A percentile compares a stretch with the other conserved stretches of the same genome.
Evolutionary conservation across 2,797 vertebrate genomes (phyloP).

Genomic region (Mallotus villosus): DNA sequence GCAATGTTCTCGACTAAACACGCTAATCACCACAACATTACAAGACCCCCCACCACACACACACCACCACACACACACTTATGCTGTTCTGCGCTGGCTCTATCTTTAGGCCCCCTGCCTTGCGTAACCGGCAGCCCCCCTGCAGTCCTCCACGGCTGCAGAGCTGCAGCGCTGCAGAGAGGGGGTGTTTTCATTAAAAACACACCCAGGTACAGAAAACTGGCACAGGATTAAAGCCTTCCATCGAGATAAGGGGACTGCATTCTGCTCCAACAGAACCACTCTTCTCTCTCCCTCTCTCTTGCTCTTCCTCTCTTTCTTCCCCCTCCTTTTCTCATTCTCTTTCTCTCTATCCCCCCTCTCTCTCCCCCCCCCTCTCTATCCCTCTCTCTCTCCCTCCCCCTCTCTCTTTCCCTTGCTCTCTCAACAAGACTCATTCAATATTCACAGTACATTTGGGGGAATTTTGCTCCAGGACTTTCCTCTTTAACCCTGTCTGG

Average conservation of each 20-base stretch:
- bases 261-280: constrained; percentile 16
- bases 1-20: not conserved
- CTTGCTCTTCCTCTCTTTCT: too few relatives aligned
- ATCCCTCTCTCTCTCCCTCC: too few relatives aligned
- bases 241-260: constrained; percentile 59
- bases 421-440: not conserved
- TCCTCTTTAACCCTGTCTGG: too few relatives aligned
- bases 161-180: constrained; percentile 31
- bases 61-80: not conserved
- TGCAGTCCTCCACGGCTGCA: constrained; percentile 33
- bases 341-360: too few relatives aligned
- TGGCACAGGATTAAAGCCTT: constrained; percentile 54
- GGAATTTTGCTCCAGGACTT: too few relatives aligned
- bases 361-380: too few relatives aligned
- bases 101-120: constrained; percentile 21
- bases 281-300: too few relatives aligned
- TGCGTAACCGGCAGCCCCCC: constrained; percentile 33
- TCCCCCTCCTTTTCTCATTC: not conserved
- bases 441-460: too few relatives aligned
- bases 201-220: constrained; percentile 41
- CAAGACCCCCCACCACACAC: too few relatives aligned
- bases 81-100: not conserved
- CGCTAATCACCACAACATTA: too few relatives aligned
- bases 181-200: constrained; percentile 61
- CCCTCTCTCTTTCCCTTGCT: not conserved